Percentiles rank a stretch among this genome's conserved stretches.
These are phyloP conservation scores for Oxytorus armatus DNA, from an alignment of 2,888 invertebrate species.

Conservation along the genomic window DNA sequence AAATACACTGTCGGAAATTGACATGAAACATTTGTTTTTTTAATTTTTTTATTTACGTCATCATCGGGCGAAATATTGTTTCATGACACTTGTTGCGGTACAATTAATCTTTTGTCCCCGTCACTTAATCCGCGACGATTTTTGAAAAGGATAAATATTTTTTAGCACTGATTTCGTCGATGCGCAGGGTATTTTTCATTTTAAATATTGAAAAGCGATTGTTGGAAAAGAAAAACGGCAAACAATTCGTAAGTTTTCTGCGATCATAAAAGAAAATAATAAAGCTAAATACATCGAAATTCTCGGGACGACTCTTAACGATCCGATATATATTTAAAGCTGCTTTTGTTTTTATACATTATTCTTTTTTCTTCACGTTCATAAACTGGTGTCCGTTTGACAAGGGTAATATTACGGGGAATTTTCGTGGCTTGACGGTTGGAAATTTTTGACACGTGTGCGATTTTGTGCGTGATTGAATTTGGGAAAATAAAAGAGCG, in stretches of 20 bases:
- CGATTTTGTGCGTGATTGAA: slow-evolving; percentile 45
- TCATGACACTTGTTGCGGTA: too few species aligned
- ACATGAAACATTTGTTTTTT: too few species aligned
- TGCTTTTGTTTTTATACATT: slow-evolving; percentile 29
- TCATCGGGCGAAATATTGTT: too few species aligned
- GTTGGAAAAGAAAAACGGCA: neutral
- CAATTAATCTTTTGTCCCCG: too few species aligned
- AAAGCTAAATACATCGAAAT: slow-evolving; percentile 41
- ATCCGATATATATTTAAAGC: slow-evolving; percentile 34
- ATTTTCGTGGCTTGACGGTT: slow-evolving; percentile 30
- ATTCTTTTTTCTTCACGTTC: slow-evolving; percentile 6
- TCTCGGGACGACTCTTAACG: slow-evolving; percentile 38
- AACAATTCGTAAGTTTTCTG: slow-evolving; percentile 12
- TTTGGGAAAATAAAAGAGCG: slow-evolving; percentile 38
- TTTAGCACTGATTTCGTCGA: too few species aligned
- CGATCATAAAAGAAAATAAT: slow-evolving; percentile 7
- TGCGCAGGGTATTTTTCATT: too few species aligned
- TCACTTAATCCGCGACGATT: too few species aligned
- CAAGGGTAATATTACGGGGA: slow-evolving; percentile 33
- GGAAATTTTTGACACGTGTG: slow-evolving; percentile 49
- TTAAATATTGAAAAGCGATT: neutral
- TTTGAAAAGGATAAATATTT: too few species aligned
- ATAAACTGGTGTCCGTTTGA: slow-evolving; percentile 56
- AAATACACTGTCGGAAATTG: too few species aligned
- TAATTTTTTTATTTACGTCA: too few species aligned